Evolutionary conservation across 2,113 vertebrate genomes (phyloP).

Genomic region (Leucopsar rothschildi): DNA sequence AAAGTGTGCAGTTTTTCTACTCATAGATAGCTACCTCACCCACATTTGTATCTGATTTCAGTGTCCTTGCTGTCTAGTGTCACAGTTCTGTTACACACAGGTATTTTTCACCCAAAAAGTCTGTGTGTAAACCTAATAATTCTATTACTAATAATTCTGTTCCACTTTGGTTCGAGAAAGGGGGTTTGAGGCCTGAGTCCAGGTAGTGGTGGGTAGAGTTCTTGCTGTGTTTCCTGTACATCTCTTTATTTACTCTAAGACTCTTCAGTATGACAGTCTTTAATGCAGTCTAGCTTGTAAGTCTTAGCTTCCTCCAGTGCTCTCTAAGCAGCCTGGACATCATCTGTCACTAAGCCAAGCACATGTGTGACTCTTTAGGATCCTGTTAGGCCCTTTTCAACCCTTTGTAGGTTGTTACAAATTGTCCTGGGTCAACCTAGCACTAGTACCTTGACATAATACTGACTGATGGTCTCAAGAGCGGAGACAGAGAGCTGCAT

Average conservation of each 20-base stretch:
- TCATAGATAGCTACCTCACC: neutral
- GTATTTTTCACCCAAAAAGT: neutral
- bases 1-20: neutral
- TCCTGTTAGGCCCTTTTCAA: neutral
- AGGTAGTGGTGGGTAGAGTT: neutral
- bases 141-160: neutral
- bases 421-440: neutral
- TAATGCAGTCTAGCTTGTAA: neutral
- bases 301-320: neutral
- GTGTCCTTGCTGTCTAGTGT: neutral
- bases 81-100: neutral
- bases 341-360: neutral
- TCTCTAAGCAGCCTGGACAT: neutral
- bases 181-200: neutral
- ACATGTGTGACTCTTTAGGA: neutral
- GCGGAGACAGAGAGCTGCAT: neutral
- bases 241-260: neutral
- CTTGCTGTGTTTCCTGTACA: fast-evolving
- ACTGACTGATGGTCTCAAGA: neutral
- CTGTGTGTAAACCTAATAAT: neutral
- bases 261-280: neutral
- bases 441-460: fast-evolving
- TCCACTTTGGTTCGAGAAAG: neutral
- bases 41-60: neutral
- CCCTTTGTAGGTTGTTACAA: neutral